These are phyloP conservation scores for Eupithecia subfuscata DNA, from an alignment of 2,888 invertebrate genomes.

Conservation along the genomic window DNA sequence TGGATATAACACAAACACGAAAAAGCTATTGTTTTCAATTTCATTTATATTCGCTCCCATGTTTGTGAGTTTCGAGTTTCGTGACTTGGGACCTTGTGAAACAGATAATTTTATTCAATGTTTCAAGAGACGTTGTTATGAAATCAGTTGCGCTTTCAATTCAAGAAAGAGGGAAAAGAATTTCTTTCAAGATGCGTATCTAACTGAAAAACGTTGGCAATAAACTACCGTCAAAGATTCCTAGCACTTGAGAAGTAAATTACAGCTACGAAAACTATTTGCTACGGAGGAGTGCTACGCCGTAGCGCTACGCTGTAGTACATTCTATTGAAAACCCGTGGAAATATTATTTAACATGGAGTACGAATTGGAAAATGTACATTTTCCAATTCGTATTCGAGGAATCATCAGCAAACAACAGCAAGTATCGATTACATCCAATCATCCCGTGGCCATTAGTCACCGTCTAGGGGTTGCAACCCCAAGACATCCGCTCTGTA, in stretches of 20 bases:
- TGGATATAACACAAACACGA: conserved; percentile 6
- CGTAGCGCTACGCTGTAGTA: background rate
- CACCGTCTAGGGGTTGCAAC: conserved; percentile 38
- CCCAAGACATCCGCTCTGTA: conserved; percentile 36
- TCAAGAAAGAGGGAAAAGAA: background rate
- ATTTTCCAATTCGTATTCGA: conserved; percentile 6
- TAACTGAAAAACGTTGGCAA: background rate
- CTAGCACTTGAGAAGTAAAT: background rate
- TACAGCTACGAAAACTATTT: background rate
- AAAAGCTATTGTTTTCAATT: conserved; percentile 16
- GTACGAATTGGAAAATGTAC: background rate
- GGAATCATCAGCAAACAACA: conserved; percentile 1
- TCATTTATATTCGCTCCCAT: conserved; percentile 1
- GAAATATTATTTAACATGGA: background rate
- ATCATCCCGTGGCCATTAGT: conserved; percentile 45
- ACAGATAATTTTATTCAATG: background rate
- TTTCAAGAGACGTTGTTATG: background rate
- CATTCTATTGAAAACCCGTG: background rate
- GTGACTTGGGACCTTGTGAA: background rate
- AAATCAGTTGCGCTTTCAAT: background rate
- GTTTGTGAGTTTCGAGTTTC: background rate
- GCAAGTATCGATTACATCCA: conserved; percentile 43
- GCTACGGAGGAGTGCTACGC: background rate
- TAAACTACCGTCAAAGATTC: background rate
- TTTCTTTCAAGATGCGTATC: background rate